Evolutionary conservation across 92 coral and sea anemone species (phyloP).

Genomic region (Epizoanthus fatuus): DNA sequence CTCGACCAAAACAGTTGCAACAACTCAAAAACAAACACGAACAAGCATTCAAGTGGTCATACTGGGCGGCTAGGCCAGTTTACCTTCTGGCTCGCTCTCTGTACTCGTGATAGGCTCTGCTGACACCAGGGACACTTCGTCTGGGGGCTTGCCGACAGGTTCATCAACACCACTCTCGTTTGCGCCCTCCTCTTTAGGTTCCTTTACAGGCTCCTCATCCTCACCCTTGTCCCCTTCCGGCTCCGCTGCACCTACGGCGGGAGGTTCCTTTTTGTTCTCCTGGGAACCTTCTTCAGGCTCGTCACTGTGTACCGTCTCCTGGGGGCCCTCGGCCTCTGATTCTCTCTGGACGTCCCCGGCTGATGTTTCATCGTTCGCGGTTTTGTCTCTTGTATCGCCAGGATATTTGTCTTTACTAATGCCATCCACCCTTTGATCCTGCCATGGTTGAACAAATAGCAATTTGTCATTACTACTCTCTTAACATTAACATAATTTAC

Average conservation of each 20-base stretch:
- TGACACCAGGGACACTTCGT: conserved; percentile 23
- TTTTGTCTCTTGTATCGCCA: not conserved
- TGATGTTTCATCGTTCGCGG: conserved; percentile 4
- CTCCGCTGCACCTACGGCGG: conserved; percentile 48
- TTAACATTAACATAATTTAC: too few species aligned
- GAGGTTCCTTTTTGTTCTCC: conserved; percentile 19
- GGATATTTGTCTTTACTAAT: not conserved
- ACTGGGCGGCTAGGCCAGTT: not conserved
- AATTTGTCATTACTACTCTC: not conserved
- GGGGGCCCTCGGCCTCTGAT: conserved; percentile 24
- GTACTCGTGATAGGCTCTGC: conserved; percentile 35
- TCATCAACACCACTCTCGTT: conserved; percentile 6
- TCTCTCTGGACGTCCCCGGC: conserved; percentile 11
- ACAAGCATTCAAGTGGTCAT: too few species aligned
- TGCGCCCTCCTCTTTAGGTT: not conserved
- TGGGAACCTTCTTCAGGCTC: not conserved
- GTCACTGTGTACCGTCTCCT: conserved; percentile 46
- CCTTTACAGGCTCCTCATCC: conserved; percentile 38
- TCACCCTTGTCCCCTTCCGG: conserved; percentile 61
- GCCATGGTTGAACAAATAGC: not conserved
- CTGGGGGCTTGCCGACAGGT: not conserved
- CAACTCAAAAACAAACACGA: too few species aligned
- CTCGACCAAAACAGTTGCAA: too few species aligned
- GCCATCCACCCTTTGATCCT: conserved; percentile 8
- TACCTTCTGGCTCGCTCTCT: conserved; percentile 26